Conservation (phyloP, 2,888 invertebrate species). For the Scaptomyza caliginosa region DNA sequence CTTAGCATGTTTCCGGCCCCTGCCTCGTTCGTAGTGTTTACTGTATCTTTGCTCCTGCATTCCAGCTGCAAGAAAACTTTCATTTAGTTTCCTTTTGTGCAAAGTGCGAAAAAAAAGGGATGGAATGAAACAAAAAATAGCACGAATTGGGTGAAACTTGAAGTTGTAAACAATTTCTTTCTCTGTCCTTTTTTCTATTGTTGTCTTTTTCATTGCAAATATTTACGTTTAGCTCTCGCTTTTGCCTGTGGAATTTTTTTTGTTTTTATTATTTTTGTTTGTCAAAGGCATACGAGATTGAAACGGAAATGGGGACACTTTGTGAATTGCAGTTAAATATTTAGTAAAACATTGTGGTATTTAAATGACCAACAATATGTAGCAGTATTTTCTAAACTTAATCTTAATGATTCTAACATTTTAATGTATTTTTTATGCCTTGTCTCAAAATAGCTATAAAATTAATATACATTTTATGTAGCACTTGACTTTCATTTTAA, state of each 20-base stretch:
- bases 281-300: slow-evolving; percentile 16
- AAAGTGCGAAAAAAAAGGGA: slow-evolving; percentile 20
- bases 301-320: background rate
- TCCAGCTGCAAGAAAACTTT: slow-evolving; percentile 51
- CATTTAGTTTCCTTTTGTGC: slow-evolving; percentile 40
- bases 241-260: slow-evolving; percentile 4
- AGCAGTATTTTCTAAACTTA: background rate
- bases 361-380: background rate
- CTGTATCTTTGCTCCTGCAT: slow-evolving; percentile 18
- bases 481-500: background rate
- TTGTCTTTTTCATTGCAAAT: slow-evolving; percentile 42
- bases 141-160: slow-evolving; percentile 30
- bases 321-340: slow-evolving; percentile 23
- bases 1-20: slow-evolving; percentile 42
- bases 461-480: background rate
- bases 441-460: background rate
- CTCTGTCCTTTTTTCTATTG: slow-evolving; percentile 17
- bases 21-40: slow-evolving; percentile 18
- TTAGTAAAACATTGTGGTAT: background rate
- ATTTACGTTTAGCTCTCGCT: slow-evolving; percentile 36
- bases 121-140: slow-evolving; percentile 23
- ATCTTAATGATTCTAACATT: background rate
- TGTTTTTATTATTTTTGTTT: no score
- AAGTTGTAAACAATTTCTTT: slow-evolving; percentile 37
- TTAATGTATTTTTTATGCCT: background rate